Conservation (phyloP, 2,797 vertebrate genomes). For the Gallirallus australis region DNA sequence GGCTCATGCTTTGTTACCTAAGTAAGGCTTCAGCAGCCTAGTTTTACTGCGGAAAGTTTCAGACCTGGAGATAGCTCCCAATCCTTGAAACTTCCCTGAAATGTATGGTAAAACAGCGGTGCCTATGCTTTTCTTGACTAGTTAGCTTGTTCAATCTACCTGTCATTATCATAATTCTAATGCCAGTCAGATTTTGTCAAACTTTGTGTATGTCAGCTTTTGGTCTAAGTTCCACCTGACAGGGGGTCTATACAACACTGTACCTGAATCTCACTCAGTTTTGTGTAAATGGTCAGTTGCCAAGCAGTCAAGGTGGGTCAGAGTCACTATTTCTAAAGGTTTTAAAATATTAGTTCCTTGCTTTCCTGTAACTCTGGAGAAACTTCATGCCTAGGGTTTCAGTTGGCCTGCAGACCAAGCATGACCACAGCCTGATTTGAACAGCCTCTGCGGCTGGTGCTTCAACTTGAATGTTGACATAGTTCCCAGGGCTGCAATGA, state of each 20-base stretch:
- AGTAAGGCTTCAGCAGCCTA: not conserved
- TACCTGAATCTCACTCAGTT: not conserved
- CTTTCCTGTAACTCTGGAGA: not conserved
- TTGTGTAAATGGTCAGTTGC: not conserved
- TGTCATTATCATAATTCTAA: not conserved
- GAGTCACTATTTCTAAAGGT: not conserved
- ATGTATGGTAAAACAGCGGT: rapidly evolving
- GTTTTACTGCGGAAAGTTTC: not conserved
- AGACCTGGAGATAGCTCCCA: rapidly evolving
- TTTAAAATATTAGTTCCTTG: not conserved
- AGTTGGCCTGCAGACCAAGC: not conserved
- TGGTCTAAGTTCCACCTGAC: rapidly evolving
- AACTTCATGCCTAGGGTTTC: not conserved
- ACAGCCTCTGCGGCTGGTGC: not conserved
- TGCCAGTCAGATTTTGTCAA: not conserved
- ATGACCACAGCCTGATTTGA: not conserved
- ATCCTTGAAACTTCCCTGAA: not conserved
- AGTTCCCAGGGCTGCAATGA: not conserved
- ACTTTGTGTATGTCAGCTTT: not conserved
- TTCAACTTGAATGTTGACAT: not conserved
- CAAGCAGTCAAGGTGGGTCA: not conserved
- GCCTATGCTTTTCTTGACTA: not conserved
- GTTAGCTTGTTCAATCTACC: not conserved
- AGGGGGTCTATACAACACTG: too few species aligned
- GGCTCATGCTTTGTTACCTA: not conserved